Base-by-base conservation (phyloP, 2,797 vertebrate genomes). In the Microcaecilia unicolor region DNA sequence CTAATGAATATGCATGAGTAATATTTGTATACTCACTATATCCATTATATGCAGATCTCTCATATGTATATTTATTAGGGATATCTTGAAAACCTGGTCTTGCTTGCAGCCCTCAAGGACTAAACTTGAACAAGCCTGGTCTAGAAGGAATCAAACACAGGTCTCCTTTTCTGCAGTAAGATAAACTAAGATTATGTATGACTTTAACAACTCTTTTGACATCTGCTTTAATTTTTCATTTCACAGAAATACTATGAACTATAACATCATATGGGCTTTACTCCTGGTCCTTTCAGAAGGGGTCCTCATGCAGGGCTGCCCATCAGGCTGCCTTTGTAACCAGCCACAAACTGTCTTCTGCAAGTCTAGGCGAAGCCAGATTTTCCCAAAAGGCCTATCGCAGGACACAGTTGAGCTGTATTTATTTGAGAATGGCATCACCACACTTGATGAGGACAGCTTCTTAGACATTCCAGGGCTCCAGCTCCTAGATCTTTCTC, bases 401-500 rank as follows among this genome's bases (percentile, higher is more conserved):
- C 31, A 64, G 3, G 61, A 53, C 51, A 93, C 89, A 0, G 40
- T 51, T 1, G 21, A 62, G 3, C 83, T 99, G 18, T 98, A 90
- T 0, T 37, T 93, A 41, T 99, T 98, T 38, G 80, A 89, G 45
- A 98, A 96, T 0, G 83, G 84, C 47, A 94, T 98, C 42, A 60
- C 66, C 0, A 67, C 47, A 0, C 70, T 99, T 11, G 64, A 70
- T 0, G 61, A 73, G 11, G 82, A 82, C 37, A 88, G 92, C 58
- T 97, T 99, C 31, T 47, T 45, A 0, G 75, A 80, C 16, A 71
- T 97, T 13, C 77, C 35, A 0, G 60, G 82, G 41, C 67, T 98
- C 44, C 78, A 83, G 52, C 59, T 92, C 56, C 48, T 99, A 25
- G 95, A 99, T 59, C 67, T 99, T 38, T 96, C 93, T 0, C 93